These are phyloP conservation scores for Champsocephalus gunnari DNA, from an alignment of 2,797 vertebrate genomes.

Conservation along the genomic window DNA sequence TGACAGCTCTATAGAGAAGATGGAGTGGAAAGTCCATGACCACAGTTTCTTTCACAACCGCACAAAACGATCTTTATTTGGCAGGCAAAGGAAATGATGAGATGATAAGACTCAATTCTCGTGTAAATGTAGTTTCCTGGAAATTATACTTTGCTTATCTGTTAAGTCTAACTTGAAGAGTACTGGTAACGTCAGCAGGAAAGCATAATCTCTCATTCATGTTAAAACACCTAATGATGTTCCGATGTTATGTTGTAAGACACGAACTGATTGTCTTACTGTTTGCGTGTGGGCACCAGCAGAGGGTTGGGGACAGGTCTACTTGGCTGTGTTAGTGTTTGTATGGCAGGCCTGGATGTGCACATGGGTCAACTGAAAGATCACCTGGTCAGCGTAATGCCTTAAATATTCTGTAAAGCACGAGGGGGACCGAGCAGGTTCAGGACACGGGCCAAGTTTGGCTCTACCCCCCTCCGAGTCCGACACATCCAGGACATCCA, in stretches of 20 bases:
- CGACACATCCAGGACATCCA: slow-evolving; percentile 37
- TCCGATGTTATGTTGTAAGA: not conserved
- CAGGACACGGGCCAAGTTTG: slow-evolving; percentile 21
- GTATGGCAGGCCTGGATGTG: slow-evolving; percentile 35
- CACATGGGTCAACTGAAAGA: slow-evolving; percentile 63
- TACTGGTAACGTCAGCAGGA: slow-evolving; percentile 1
- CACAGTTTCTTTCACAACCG: slow-evolving; percentile 3
- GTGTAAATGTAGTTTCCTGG: slow-evolving; percentile 23
- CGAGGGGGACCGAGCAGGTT: slow-evolving; percentile 14
- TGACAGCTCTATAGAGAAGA: not conserved
- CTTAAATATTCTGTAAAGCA: slow-evolving; percentile 65
- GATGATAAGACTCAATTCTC: slow-evolving; percentile 20
- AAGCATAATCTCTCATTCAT: not conserved
- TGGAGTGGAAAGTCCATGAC: not conserved
- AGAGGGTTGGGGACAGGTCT: slow-evolving; percentile 42
- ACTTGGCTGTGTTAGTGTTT: slow-evolving; percentile 42
- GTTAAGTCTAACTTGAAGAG: slow-evolving; percentile 2
- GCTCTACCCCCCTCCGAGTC: not conserved
- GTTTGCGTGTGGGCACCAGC: slow-evolving; percentile 26
- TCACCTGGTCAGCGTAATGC: slow-evolving; percentile 60
- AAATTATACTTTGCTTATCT: slow-evolving; percentile 26
- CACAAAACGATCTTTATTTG: slow-evolving; percentile 4
- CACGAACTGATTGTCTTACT: not conserved
- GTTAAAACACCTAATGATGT: not conserved
- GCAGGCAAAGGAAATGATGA: slow-evolving; percentile 12